These are phyloP conservation scores for Electrona antarctica DNA, from an alignment of 2,113 vertebrate species.

Conservation along the genomic window DNA sequence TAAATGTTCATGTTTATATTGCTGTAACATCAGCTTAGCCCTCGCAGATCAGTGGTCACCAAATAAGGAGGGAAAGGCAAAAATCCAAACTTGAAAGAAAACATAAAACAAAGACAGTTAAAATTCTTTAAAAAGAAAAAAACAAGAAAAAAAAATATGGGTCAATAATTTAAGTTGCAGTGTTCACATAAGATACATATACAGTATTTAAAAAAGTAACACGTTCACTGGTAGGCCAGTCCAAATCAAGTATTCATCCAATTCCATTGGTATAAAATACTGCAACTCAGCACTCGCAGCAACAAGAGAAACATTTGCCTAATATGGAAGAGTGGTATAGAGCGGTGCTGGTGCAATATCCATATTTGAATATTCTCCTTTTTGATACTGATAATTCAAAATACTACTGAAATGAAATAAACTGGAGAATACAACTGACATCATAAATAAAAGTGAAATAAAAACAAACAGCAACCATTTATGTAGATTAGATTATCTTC, in stretches of 20 bases:
- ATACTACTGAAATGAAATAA: not conserved
- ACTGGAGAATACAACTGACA: not conserved
- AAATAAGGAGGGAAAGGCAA: slow-evolving; percentile 9
- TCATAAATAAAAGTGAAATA: slow-evolving; percentile 14
- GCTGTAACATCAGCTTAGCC: slow-evolving; percentile 39
- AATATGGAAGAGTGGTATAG: slow-evolving; percentile 4
- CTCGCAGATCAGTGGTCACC: not conserved
- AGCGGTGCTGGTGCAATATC: slow-evolving; percentile 11
- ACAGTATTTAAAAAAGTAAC: not conserved
- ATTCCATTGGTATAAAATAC: slow-evolving; percentile 2
- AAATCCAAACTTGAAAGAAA: slow-evolving; percentile 6
- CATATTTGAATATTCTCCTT: slow-evolving; percentile 1
- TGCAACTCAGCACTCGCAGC: slow-evolving; percentile 31
- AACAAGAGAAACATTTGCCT: slow-evolving; percentile 34
- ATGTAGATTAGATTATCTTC: slow-evolving; percentile 2
- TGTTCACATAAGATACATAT: too few relatives aligned
- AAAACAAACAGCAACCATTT: not conserved
- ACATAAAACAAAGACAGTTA: not conserved
- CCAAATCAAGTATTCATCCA: slow-evolving; percentile 3
- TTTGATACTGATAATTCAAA: not conserved
- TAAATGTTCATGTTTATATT: slow-evolving; percentile 34
- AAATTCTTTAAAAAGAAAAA: not conserved
- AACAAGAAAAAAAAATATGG: slow-evolving; percentile 15
- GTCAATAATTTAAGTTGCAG: not conserved
- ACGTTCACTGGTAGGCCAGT: slow-evolving; percentile 1